These are phyloP conservation scores for Watsonalla cultraria DNA, from an alignment of 2,888 invertebrate species.

Conservation along the genomic window DNA sequence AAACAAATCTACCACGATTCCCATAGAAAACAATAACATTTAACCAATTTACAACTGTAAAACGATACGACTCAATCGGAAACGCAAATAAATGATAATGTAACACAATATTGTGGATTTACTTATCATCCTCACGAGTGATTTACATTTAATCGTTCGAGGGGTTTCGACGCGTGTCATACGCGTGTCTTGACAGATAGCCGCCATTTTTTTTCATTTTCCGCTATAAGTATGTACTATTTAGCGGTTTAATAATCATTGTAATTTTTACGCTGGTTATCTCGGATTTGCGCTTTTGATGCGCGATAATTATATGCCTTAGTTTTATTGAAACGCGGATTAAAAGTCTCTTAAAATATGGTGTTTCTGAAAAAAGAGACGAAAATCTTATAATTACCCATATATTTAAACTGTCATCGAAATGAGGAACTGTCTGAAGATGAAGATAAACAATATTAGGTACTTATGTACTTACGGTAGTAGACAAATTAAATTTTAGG, in stretches of 20 bases:
- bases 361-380: too few species aligned
- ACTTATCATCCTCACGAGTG: constrained; percentile 57
- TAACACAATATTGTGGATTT: constrained; percentile 63
- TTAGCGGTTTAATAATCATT: constrained; percentile 37
- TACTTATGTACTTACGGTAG: too few species aligned
- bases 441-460: too few species aligned
- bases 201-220: constrained; percentile 41
- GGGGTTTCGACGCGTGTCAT: constrained; percentile 51
- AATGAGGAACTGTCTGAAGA: too few species aligned
- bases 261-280: constrained; percentile 41
- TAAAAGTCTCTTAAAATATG: background rate
- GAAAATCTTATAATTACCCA: background rate
- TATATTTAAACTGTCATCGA: too few species aligned
- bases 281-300: constrained; percentile 28
- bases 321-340: background rate
- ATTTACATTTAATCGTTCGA: constrained; percentile 54
- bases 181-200: constrained; percentile 61
- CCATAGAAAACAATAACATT: constrained; percentile 56
- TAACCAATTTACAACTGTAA: constrained; percentile 48
- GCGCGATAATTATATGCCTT: constrained; percentile 32
- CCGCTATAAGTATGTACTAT: constrained; percentile 28
- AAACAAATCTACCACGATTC: constrained; percentile 28
- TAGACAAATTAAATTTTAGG: too few species aligned
- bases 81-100: constrained; percentile 70
- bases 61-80: constrained; percentile 66